phyloP scores from a whole-genome alignment of 2,797 vertebrate species.

The Chaetodon trifasciatus region DNA sequence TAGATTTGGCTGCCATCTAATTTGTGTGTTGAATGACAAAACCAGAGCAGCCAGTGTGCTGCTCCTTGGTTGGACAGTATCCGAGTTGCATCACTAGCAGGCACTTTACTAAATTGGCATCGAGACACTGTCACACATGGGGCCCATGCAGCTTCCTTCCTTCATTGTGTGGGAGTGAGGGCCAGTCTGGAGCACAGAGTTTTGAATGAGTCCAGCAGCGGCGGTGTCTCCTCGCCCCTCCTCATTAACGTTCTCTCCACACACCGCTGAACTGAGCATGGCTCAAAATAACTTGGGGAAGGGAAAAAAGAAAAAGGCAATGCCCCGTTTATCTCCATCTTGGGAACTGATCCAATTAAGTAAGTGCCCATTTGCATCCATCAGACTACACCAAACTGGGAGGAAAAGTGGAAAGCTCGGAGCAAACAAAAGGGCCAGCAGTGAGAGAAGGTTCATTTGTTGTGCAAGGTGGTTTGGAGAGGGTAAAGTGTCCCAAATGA shows the following conservation, averaged over 20 bases:
- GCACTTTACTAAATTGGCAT: constrained; percentile 72
- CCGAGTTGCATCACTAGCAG: constrained; percentile 67
- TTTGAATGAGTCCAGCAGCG: constrained; percentile 62
- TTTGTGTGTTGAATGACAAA: constrained; percentile 50
- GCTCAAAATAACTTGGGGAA: constrained; percentile 90
- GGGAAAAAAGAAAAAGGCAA: constrained; percentile 42
- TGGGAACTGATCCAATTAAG: constrained; percentile 98
- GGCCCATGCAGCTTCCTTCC: constrained; percentile 43
- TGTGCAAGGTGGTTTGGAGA: constrained; percentile 78
- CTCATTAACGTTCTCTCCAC: constrained; percentile 89
- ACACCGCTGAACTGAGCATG: constrained; percentile 84
- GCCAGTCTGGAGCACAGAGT: constrained; percentile 51
- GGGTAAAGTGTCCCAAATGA: constrained; percentile 78
- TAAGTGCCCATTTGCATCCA: constrained; percentile 96
- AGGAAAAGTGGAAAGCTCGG: constrained; percentile 82
- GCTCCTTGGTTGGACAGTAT: constrained; percentile 57
- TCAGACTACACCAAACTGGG: constrained; percentile 84
- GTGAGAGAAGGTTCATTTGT: constrained; percentile 75
- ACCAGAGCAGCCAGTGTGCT: constrained; percentile 14
- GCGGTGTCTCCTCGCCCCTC: constrained; percentile 67
- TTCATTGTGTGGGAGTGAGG: constrained; percentile 58
- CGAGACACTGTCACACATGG: constrained; percentile 49
- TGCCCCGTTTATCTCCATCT: constrained; percentile 95
- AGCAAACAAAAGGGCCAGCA: constrained; percentile 81
- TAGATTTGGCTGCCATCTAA: constrained; percentile 28